Evolutionary conservation across 2,113 vertebrate genomes (phyloP), one percentile per base, ranked within the genome.

Genomic region (Amblyornis subalaris): DNA sequence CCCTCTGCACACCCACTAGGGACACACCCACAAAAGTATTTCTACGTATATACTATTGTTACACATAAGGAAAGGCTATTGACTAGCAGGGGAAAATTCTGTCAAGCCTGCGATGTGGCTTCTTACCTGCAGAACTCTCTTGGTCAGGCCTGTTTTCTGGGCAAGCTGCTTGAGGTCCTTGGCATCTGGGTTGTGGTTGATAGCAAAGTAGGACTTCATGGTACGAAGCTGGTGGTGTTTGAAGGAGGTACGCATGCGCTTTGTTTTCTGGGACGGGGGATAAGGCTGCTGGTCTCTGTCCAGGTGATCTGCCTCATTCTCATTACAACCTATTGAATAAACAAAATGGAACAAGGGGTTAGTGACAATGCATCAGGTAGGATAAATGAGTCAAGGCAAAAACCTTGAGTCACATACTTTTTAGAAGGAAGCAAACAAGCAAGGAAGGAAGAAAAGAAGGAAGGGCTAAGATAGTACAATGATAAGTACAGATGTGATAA

Each of bases 151-250:
- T n/a, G 99, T 99, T 98, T 99, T 99, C 98, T 99, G 99, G 94
- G 99, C 99, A 94, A 99, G 99, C 96, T 99, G 99, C 97, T 99
- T 99, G 98, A 99, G 98, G 97, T 99, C 99, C 98, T 99, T 99
- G 97, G 99, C 99, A 88, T 99, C 99, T 9, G 99, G 99, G 95
- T 99, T 99, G 97, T 99, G 99, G 97, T 99, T 99, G 98, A 99
- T 99, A 97, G 99, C 99, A 95, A 99, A 99, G 97, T 99, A 99
- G 96, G 99, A 99, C 98, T 99, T 99, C 99, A 99, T 99, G 98
- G 99, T 99, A 96, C 99, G 99, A 86, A 99, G 99, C 98, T 99
- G 99, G 98, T 99, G 99, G 96, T 99, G 99, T 96, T 99, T 99
- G 97, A 99, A 99, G 91, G 99, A 99, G 66, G 99, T 99, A 61